Percentiles rank a stretch among this genome's conserved stretches.
Conservation (phyloP, 1,140 invertebrate genomes). For the Muscidifurax raptorellus region DNA sequence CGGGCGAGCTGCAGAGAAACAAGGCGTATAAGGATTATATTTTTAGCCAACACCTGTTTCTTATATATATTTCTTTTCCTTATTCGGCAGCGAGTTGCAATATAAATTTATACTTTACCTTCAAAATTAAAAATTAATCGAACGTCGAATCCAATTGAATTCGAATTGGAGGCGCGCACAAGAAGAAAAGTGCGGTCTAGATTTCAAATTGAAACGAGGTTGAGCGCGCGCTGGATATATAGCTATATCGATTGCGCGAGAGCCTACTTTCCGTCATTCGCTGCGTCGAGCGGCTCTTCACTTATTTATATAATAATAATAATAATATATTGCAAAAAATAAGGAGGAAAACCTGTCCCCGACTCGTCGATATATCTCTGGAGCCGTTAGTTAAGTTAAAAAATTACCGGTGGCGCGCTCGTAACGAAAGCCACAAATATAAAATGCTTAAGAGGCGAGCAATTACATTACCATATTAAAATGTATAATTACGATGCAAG, state of each 20-base stretch:
- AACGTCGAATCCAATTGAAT: background rate
- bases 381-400: background rate
- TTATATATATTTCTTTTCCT: too few relatives aligned
- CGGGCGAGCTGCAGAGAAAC: too few relatives aligned
- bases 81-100: too few relatives aligned
- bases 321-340: background rate
- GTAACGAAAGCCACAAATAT: background rate
- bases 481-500: background rate
- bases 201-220: slow-evolving; percentile 37
- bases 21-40: background rate
- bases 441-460: background rate
- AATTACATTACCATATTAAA: background rate
- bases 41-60: background rate
- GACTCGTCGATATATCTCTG: background rate
- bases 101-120: too few relatives aligned
- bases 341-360: background rate
- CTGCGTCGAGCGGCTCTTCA: slow-evolving; percentile 25
- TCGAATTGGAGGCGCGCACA: background rate
- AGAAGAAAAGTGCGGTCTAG: background rate
- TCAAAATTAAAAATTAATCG: too few relatives aligned
- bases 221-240: slow-evolving; percentile 12
- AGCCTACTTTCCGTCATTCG: slow-evolving; percentile 50
- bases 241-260: slow-evolving; percentile 54
- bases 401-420: too few relatives aligned
- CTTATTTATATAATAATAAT: slow-evolving; percentile 50